phyloP scores from a whole-genome alignment of 2,888 invertebrate species.

The Micoletzkya japonica region DNA sequence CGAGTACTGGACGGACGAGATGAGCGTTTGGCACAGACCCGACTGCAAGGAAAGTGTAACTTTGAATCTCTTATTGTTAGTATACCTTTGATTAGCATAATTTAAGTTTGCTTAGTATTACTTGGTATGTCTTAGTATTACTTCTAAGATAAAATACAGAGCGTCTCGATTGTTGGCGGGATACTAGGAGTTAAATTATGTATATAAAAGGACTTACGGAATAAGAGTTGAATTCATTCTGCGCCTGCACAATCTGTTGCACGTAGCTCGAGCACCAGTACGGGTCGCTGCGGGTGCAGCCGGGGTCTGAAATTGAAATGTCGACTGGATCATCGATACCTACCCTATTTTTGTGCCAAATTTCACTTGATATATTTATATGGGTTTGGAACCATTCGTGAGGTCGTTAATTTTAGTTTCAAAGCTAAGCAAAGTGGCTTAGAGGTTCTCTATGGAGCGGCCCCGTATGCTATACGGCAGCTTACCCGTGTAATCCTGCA shows the following conservation, averaged over 20 bases:
- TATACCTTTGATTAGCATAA: not conserved
- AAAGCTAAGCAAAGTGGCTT: no score
- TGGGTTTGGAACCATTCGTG: no score
- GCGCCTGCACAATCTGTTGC: constrained; percentile 23
- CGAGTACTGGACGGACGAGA: constrained; percentile 36
- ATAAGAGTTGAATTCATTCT: constrained; percentile 19
- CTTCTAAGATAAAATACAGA: not conserved
- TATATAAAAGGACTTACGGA: not conserved
- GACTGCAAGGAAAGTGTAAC: not conserved
- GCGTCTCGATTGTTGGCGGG: no score
- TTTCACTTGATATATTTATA: no score
- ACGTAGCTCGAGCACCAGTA: constrained; percentile 48
- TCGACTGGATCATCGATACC: no score
- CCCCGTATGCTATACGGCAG: no score
- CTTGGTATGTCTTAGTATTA: not conserved
- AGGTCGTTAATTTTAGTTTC: no score
- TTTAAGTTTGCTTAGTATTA: not conserved
- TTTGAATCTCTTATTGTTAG: not conserved
- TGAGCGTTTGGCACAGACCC: constrained; percentile 36
- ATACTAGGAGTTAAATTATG: not conserved
- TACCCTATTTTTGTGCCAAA: no score
- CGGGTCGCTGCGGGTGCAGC: constrained; percentile 38
- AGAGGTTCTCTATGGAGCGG: no score
- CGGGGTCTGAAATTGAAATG: not conserved
- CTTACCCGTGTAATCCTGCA: constrained; percentile 20